Conservation (phyloP, 2,113 vertebrate species). For the Pterocles gutturalis region DNA sequence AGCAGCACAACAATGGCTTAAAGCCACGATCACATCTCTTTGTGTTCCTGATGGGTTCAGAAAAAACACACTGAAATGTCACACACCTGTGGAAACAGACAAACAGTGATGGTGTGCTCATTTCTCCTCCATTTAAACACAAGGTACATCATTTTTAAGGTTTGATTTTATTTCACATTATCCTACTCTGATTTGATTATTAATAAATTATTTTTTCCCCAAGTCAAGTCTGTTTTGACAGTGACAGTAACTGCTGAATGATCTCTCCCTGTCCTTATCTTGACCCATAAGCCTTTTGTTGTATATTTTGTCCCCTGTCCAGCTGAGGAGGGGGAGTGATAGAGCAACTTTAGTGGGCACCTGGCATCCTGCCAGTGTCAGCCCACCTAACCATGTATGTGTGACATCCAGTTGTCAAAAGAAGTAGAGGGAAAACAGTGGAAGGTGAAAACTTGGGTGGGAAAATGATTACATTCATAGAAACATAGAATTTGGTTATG, state of each 20-base stretch:
- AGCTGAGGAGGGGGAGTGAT: too few species aligned
- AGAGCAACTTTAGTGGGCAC: too few species aligned
- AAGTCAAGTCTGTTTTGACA: too few species aligned
- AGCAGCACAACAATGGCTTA: background rate
- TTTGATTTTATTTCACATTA: too few species aligned
- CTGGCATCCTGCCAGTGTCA: too few species aligned
- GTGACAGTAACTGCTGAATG: too few species aligned
- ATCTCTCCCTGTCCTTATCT: too few species aligned
- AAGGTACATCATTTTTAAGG: background rate
- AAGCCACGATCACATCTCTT: rapidly evolving
- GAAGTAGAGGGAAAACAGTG: background rate
- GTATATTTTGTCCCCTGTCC: too few species aligned
- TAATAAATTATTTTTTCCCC: too few species aligned
- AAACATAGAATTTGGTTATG: background rate
- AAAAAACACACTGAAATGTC: background rate
- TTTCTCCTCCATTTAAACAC: background rate
- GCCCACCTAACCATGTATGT: background rate
- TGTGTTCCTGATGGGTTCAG: background rate
- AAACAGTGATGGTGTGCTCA: background rate
- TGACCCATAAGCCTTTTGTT: too few species aligned
- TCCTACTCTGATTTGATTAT: too few species aligned
- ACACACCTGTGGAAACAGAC: background rate
- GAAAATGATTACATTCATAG: background rate
- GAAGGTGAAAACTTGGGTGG: background rate
- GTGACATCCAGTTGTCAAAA: background rate